Percentiles rank a stretch among this genome's conserved stretches.
Evolutionary conservation across 2,797 vertebrate species (phyloP).

Genomic region (Oophaga sylvatica): DNA sequence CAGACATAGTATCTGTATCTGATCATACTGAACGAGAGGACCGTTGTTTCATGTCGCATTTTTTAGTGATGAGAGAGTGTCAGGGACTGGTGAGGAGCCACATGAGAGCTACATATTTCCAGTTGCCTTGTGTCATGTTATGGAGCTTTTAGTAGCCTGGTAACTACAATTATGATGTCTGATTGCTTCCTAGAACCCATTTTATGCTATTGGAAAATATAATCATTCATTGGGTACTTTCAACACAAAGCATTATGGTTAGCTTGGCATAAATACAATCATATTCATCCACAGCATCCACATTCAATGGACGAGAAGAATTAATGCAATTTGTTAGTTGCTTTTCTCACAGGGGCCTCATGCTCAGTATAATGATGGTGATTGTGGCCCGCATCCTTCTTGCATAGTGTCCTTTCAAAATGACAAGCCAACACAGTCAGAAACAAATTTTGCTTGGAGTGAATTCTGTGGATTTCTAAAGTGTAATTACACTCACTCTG

Average conservation of each 20-base stretch:
- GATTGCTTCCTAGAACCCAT: not conserved
- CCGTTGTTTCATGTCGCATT: not conserved
- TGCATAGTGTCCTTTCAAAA: not conserved
- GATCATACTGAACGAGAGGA: not conserved
- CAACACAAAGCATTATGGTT: not conserved
- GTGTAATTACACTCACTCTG: conserved; percentile 24
- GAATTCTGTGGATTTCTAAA: not conserved
- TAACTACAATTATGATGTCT: not conserved
- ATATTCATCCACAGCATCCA: not conserved
- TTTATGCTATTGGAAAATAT: not conserved
- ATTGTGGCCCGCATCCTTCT: not conserved
- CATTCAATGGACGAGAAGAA: too few relatives aligned
- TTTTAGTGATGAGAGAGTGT: not conserved
- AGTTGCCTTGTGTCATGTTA: not conserved
- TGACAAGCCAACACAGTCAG: too few relatives aligned
- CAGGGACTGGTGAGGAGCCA: not conserved
- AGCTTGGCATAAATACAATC: not conserved
- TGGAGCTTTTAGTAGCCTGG: conserved; percentile 9
- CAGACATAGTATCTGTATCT: too few relatives aligned
- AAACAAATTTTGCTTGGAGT: conserved; percentile 1
- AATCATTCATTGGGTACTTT: not conserved
- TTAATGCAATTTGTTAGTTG: too few relatives aligned
- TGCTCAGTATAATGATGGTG: not conserved
- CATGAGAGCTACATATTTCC: not conserved
- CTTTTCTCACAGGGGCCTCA: too few relatives aligned